Evolutionary conservation across 2,113 vertebrate genomes (phyloP).

Genomic region (Zosterops lateralis): DNA sequence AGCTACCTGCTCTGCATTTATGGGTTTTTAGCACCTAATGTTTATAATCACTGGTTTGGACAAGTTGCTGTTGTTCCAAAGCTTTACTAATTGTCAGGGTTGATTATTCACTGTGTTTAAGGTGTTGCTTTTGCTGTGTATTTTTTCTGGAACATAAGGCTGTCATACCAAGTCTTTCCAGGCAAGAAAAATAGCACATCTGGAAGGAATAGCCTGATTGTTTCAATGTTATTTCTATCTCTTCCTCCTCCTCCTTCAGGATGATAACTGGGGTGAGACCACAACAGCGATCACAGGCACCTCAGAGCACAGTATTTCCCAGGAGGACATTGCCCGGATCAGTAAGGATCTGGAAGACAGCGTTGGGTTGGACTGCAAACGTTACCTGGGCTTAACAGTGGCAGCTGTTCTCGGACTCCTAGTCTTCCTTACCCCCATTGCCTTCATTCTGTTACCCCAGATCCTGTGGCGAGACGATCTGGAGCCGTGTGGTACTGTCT

Average conservation of each 20-base stretch:
- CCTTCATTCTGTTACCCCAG: slow-evolving; percentile 89
- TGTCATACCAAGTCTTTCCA: neutral
- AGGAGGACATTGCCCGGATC: slow-evolving; percentile 93
- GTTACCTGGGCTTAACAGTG: slow-evolving; percentile 83
- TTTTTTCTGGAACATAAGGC: neutral
- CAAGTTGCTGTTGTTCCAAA: neutral
- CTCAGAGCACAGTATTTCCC: slow-evolving; percentile 94
- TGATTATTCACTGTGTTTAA: neutral
- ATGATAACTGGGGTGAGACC: slow-evolving; percentile 98
- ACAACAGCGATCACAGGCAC: slow-evolving; percentile 95
- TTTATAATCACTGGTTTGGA: neutral
- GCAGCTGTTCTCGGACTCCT: slow-evolving; percentile 82
- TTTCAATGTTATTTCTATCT: neutral
- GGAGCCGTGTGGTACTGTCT: slow-evolving; percentile 88
- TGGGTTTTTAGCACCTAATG: neutral
- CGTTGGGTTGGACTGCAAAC: slow-evolving; percentile 80
- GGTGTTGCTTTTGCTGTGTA: neutral
- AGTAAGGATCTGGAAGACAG: slow-evolving; percentile 90
- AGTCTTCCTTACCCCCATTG: slow-evolving; percentile 87
- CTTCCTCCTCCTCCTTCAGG: slow-evolving; percentile 70
- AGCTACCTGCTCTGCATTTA: neutral
- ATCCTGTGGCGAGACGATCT: slow-evolving; percentile 88
- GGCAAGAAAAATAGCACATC: neutral
- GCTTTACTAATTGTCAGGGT: neutral
- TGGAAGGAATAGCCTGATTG: neutral